phyloP scores from a whole-genome alignment of 1,140 invertebrate genomes.

The Vanessa atalanta region DNA sequence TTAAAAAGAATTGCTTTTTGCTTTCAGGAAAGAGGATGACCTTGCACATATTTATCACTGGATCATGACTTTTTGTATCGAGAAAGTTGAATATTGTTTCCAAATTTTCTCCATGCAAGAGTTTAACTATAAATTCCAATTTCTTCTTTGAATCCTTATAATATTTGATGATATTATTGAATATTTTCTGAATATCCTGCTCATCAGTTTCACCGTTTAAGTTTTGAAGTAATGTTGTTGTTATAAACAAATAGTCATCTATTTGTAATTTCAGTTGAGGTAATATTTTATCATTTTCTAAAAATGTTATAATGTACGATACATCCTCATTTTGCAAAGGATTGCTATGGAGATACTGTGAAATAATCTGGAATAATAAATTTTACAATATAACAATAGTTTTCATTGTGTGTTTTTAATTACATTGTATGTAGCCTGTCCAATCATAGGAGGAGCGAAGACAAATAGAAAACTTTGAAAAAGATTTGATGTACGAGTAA shows the following conservation, averaged over 20 bases:
- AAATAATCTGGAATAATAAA: conserved; percentile 59
- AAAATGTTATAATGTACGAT: conserved; percentile 53
- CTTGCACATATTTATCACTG: conserved; percentile 58
- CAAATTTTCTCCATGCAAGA: conserved; percentile 61
- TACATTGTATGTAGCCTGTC: no score
- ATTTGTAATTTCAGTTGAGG: conserved; percentile 51
- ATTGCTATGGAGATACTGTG: conserved; percentile 58
- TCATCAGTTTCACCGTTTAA: conserved; percentile 45
- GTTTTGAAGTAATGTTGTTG: conserved; percentile 57
- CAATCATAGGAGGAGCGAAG: no score
- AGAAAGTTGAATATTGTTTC: conserved; percentile 66
- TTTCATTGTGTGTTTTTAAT: neutral
- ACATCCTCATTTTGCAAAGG: conserved; percentile 55
- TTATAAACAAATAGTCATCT: conserved; percentile 59
- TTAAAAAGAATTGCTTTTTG: conserved; percentile 60
- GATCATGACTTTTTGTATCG: conserved; percentile 46
- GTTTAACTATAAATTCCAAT: conserved; percentile 64
- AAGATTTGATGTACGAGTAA: no score
- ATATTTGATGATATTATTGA: conserved; percentile 58
- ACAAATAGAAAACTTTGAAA: no score
- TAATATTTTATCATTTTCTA: conserved; percentile 62
- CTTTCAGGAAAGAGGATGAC: conserved; percentile 63
- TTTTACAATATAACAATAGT: neutral
- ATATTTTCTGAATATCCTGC: conserved; percentile 45
- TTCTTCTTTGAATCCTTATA: conserved; percentile 71